These are phyloP conservation scores for Hofmannophila pseudospretella DNA, from an alignment of 2,888 invertebrate genomes.

Conservation along the genomic window DNA sequence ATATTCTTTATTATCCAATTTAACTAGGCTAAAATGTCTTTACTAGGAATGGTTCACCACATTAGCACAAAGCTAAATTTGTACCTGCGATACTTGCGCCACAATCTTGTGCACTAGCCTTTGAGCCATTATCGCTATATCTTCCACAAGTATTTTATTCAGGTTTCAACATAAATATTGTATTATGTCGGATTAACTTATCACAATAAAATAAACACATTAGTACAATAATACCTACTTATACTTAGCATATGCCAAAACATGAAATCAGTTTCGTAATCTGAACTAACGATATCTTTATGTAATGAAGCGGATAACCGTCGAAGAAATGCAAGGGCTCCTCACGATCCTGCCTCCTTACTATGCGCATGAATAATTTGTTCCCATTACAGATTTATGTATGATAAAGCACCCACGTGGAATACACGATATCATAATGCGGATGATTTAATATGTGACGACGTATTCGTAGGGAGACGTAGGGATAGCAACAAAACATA, in stretches of 20 bases:
- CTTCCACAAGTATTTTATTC: no score
- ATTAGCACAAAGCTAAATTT: no score
- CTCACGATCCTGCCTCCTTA: conserved; percentile 63
- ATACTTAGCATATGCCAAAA: neutral
- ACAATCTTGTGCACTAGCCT: no score
- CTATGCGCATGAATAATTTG: conserved; percentile 76
- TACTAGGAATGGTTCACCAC: no score
- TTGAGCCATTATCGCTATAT: no score
- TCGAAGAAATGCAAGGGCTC: conserved; percentile 54
- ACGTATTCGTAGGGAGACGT: neutral
- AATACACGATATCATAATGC: conserved; percentile 50
- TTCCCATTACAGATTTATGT: conserved; percentile 68
- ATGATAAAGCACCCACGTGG: conserved; percentile 56
- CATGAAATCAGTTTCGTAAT: conserved; percentile 19
- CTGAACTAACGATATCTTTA: conserved; percentile 24
- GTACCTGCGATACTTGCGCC: no score
- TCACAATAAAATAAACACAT: no score
- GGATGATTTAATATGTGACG: conserved; percentile 36
- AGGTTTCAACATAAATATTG: no score
- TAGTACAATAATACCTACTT: no score
- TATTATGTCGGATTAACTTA: no score
- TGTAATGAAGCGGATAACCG: conserved; percentile 35
- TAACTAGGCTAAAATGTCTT: no score
- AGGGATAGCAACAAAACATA: neutral
- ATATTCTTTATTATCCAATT: no score